Conservation (phyloP, 2,113 vertebrate genomes). For the Dinomys branickii region DNA sequence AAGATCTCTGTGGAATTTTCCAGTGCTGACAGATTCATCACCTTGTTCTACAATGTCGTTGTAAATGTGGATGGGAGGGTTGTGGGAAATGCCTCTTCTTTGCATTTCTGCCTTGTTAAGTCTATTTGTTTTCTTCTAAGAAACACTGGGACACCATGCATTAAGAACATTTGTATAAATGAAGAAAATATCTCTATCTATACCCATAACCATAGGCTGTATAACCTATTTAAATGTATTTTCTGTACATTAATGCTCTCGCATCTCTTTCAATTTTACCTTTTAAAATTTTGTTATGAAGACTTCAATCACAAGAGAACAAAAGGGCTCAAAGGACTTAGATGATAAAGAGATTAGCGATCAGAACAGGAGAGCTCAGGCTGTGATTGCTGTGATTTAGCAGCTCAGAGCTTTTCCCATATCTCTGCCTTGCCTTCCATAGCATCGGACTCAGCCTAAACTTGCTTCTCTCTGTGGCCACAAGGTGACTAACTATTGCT, state of each 20-base stretch:
- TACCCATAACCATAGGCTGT: not conserved
- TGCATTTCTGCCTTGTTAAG: not conserved
- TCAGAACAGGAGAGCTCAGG: not conserved
- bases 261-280: constrained; percentile 28
- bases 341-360: not conserved
- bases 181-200: not conserved
- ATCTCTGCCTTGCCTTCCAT: not conserved
- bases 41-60: not conserved
- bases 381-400: not conserved
- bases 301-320: not conserved
- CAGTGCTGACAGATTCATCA: not conserved
- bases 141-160: not conserved
- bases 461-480: not conserved
- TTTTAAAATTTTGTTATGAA: not conserved
- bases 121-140: not conserved
- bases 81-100: not conserved
- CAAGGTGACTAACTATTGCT: not conserved
- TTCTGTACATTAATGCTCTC: not conserved
- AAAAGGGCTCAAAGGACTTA: not conserved
- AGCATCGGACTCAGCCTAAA: not conserved
- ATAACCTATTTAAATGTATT: not conserved
- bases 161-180: not conserved
- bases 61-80: not conserved
- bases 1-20: constrained; percentile 4
- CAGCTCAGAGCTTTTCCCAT: not conserved